Base-by-base conservation (phyloP, 35 echinoderm and acorn worm species). In the Heliocidaris erythrogramma region DNA sequence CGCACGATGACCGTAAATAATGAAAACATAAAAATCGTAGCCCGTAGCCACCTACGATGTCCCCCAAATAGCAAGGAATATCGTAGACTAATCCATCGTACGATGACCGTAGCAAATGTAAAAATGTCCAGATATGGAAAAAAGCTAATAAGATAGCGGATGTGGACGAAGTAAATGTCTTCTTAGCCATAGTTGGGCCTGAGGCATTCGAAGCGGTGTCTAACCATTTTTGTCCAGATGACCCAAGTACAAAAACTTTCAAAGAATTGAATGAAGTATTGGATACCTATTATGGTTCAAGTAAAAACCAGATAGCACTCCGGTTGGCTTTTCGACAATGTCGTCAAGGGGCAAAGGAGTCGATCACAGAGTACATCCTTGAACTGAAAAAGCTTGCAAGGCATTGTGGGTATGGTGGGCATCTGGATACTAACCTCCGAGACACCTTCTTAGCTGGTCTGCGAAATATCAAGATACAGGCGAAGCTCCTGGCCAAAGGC, bases 101-200 rank as follows among this genome's bases (percentile, higher is more conserved):
- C n/a, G n/a, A n/a, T n/a, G n/a, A n/a, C n/a, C n/a, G n/a, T n/a
- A n/a, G n/a, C n/a, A n/a, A n/a, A n/a, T n/a, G n/a, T n/a, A n/a
- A n/a, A n/a, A n/a, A n/a, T n/a, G n/a, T n/a, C 31, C 27, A 32
- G 9, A 94, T 94, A 14, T 94, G 93, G 93, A 84, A 32, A 35
- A 85, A 94, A 85, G 93, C 93, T 16, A 94, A 94, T 30, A 85
- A 94, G 85, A 94, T 94, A 35, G 30, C 61, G 32, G 93, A 94
- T 47, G 85, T 8, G 61, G 93, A 94, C 32, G 48, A 91, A 91
- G 89, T 91, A 35, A 91, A 42, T 91, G 89, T 91, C 89, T 91
- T 91, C 32, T 91, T 91, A 49, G 89, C 89, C 24, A 94, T 94
- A 85, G 69, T 94, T 85, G 65, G 65, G 10, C 60, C 93, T 48